Base-by-base conservation (phyloP, 2,888 invertebrate species). In the Mallateleia sp. region DNA sequence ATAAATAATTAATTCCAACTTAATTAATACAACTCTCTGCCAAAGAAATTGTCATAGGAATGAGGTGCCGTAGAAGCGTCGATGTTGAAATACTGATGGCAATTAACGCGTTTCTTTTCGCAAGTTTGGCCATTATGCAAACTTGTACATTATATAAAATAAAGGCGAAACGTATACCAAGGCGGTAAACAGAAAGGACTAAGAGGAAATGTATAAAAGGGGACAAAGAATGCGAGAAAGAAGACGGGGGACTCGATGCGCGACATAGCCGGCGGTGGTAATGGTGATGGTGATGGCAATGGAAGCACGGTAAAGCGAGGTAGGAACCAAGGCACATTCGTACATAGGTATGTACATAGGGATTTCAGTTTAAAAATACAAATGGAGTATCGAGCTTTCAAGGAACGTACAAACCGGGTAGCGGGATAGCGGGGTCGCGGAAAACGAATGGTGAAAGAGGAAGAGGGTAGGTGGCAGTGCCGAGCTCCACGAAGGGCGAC, bases 201-300 rank as follows among this genome's bases (percentile, higher is more conserved):
- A 75, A 86, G 58, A 89, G 72, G 75, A 85, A 71, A 66, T 62
- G 80, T 52, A 56, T 52, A 80, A 69, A 86, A 85, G 81, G 72
- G 74, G 85, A 75, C 78, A 54, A 86, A 67, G 58, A 79, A 75
- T 60, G 75, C 66, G 86, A 86, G 80, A 75, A 66, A 56, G 79
- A 69, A 71, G 74, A 79, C n/a, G 62, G 69, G 67, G 67, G 45
- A 78, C 88, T 89, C 87, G 87, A 78, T 88, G 90, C 87, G 92
- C 92, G 93, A 93, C 89, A 82, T 82, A 80, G 88, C 79, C 85
- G 47, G 75, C 81, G 79, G 85, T 88, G 89, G 90, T 88, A 90
- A 90, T 90, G 90, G 93, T 91, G 92, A 93, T 92, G 92, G 92
- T 92, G 91, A 92, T 92, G 90, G 92, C 92, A 90, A 92, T 91